Percentiles rank a stretch among this genome's conserved stretches.
Evolutionary conservation across 2,797 vertebrate genomes (phyloP).

Genomic region (Perodicticus potto): DNA sequence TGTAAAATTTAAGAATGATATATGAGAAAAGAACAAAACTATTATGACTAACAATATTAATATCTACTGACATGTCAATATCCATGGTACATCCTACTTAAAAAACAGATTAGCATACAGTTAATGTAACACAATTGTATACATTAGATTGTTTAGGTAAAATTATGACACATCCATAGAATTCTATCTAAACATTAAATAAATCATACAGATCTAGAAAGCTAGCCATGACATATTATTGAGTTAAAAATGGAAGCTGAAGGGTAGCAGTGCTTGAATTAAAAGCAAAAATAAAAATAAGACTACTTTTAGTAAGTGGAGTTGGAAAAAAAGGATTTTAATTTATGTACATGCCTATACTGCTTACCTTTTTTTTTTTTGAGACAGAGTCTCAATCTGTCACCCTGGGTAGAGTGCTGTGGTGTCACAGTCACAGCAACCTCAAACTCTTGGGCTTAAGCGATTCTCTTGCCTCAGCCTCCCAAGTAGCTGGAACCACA

Average conservation of each 20-base stretch:
- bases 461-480: too few species aligned
- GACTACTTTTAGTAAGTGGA: not conserved
- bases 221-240: not conserved
- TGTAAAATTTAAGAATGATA: slow-evolving; percentile 86
- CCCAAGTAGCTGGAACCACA: too few species aligned
- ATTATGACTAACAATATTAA: slow-evolving; percentile 46
- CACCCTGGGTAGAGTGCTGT: too few species aligned
- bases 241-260: not conserved
- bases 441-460: too few species aligned
- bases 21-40: slow-evolving; percentile 72
- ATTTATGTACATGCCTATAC: not conserved
- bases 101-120: slow-evolving; percentile 19
- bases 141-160: slow-evolving; percentile 44
- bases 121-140: not conserved
- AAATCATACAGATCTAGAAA: slow-evolving; percentile 19
- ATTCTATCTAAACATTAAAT: not conserved
- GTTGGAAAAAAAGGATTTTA: not conserved
- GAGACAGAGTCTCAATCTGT: too few species aligned
- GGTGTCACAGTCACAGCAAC: too few species aligned
- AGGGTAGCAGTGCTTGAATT: not conserved
- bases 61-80: slow-evolving; percentile 38
- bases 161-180: slow-evolving; percentile 48
- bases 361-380: not conserved
- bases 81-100: not conserved
- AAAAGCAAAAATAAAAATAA: slow-evolving; percentile 49